Conservation (phyloP, 2,113 vertebrate species). For the Centropristis striata region DNA sequence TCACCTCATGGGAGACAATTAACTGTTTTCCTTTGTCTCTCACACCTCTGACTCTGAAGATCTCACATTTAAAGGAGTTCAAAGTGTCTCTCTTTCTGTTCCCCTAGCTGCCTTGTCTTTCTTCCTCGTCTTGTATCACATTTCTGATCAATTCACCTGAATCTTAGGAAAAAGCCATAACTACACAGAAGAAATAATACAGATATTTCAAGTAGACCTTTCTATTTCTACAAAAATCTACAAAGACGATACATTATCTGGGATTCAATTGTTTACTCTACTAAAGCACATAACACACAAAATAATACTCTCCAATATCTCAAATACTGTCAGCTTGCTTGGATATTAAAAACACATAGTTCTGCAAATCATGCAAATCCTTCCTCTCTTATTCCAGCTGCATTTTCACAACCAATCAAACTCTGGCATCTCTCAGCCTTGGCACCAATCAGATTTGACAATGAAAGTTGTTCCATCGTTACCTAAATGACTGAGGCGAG, state of each 20-base stretch:
- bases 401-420: constrained; percentile 62
- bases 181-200: not conserved
- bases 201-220: not conserved
- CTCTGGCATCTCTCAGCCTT: constrained; percentile 67
- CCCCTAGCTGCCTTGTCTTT: not conserved
- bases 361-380: constrained; percentile 21
- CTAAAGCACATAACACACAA: not conserved
- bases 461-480: constrained; percentile 61
- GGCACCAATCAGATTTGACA: constrained; percentile 79
- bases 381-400: constrained; percentile 58
- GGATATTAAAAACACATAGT: not conserved
- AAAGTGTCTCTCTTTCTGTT: constrained; percentile 34
- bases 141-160: constrained; percentile 12
- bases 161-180: not conserved
- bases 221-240: not conserved
- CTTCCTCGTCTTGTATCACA: constrained; percentile 4
- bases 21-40: constrained; percentile 49
- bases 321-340: not conserved
- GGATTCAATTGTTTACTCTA: not conserved
- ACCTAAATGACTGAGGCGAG: constrained; percentile 33
- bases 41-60: constrained; percentile 44
- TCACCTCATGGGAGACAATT: constrained; percentile 67
- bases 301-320: not conserved
- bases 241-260: not conserved
- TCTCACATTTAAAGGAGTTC: constrained; percentile 31